These are phyloP conservation scores for Dryomyza anilis DNA, from an alignment of 2,888 invertebrate species.

Conservation along the genomic window DNA sequence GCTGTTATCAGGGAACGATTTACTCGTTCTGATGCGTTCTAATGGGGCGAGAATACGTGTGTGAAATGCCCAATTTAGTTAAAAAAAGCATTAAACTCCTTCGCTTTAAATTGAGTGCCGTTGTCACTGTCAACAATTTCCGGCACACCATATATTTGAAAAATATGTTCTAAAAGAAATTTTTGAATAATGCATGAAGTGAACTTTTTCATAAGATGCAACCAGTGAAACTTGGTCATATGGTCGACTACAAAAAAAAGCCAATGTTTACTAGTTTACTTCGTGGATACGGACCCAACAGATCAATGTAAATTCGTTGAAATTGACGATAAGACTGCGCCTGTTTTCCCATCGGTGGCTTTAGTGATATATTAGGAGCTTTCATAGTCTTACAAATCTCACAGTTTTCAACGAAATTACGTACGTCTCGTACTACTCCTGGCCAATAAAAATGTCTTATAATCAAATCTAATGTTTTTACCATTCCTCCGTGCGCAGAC, in stretches of 20 bases:
- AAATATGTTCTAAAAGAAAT: slow-evolving; percentile 28
- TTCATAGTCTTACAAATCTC: slow-evolving; percentile 3
- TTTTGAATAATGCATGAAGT: not conserved
- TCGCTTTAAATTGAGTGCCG: slow-evolving; percentile 35
- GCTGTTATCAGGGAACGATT: slow-evolving; percentile 45
- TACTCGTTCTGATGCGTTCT: slow-evolving; percentile 46
- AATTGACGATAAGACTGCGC: not conserved
- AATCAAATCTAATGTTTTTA: not conserved
- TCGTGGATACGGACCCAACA: slow-evolving; percentile 22
- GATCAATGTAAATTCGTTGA: slow-evolving; percentile 19
- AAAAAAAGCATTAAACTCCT: slow-evolving; percentile 28
- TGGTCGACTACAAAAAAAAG: slow-evolving; percentile 14
- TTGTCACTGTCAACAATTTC: slow-evolving; percentile 39
- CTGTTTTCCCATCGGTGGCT: slow-evolving; percentile 6
- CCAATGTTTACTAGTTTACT: not conserved
- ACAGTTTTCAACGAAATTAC: slow-evolving; percentile 1
- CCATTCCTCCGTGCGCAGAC: not conserved
- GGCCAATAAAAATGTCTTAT: slow-evolving; percentile 22
- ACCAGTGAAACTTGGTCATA: slow-evolving; percentile 11
- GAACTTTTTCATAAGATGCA: slow-evolving; percentile 11
- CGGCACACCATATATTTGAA: slow-evolving; percentile 40
- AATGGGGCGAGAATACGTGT: slow-evolving; percentile 45
- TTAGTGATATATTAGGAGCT: not conserved
- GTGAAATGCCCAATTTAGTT: slow-evolving; percentile 28
- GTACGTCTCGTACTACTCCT: not conserved